Evolutionary conservation across 1,140 invertebrate species (phyloP), one percentile per base, ranked within the genome.

Genomic region (Fopius arisanus): DNA sequence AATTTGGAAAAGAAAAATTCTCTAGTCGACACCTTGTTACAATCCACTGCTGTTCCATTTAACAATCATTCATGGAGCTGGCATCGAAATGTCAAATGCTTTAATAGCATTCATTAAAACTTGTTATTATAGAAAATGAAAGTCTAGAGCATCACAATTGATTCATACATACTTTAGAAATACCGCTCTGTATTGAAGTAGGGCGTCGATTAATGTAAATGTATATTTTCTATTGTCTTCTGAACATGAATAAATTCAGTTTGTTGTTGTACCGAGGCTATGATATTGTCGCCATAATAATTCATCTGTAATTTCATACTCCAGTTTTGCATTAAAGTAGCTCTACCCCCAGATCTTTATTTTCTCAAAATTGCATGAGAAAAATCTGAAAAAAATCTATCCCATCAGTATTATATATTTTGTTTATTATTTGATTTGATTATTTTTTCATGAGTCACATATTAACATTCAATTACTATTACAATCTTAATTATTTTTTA

Each of bases 191-290:
- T 77, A 23, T 59, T 72, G 76, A 80, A 76, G 70, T 76, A 72
- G 72, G 63, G 51, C 69, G 65, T 75, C 74, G 19, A 77, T 63
- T 41, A 48, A 80, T 83, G 81, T 85, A 84, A 28, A 79, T 82
- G 79, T 84, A 83, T 81, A 71, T 80, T 78, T 79, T 78, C 40
- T 23, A 81, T 78, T 76, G 79, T 75, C 75, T 10, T 26, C 10
- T 59, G 19, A 59, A 59, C 83, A 86, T 86, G 85, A 86, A 86
- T 73, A 76, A 77, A 74, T 77, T 43, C 37, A 43, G 21, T 51
- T 26, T 37, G 48, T 67, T 48, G 40, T 72, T 67, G 67, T 31
- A 40, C 29, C 23, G 12, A 72, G 65, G 40, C 41, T 66, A 51
- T 31, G 67, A 43, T 51, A 66, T 33, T 19, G n/a, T 51, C 41